phyloP scores from a whole-genome alignment of 2,888 invertebrate genomes.

The Mythimna albipuncta region DNA sequence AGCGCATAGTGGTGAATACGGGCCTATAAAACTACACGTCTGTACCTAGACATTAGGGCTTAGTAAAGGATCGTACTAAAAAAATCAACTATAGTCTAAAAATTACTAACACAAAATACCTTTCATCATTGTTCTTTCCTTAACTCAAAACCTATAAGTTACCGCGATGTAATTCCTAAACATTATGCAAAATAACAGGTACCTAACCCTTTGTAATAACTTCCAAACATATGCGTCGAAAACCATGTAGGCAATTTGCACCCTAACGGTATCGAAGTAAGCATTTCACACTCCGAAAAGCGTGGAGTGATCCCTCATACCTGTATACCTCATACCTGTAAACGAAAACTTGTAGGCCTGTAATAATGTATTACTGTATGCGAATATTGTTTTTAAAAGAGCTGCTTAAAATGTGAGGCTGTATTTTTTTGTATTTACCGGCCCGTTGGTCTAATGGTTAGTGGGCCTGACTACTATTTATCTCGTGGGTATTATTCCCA shows the following conservation, averaged over 20 bases:
- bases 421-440: too few relatives aligned
- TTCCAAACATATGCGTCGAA: constrained; percentile 37
- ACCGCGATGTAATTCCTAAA: constrained; percentile 26
- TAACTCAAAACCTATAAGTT: constrained; percentile 2
- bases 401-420: too few relatives aligned
- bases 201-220: constrained; percentile 41
- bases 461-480: too few relatives aligned
- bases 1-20: too few relatives aligned
- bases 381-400: too few relatives aligned
- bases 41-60: too few relatives aligned
- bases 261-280: constrained; percentile 19
- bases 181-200: constrained; percentile 40
- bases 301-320: not conserved
- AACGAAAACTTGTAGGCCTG: not conserved
- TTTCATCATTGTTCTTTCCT: constrained; percentile 14
- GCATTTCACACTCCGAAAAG: constrained; percentile 21
- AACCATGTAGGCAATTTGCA: constrained; percentile 42
- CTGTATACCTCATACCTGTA: not conserved
- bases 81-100: not conserved
- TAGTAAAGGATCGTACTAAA: not conserved
- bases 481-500: too few relatives aligned
- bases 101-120: constrained; percentile 2
- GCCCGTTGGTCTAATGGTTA: too few relatives aligned
- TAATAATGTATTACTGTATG: too few relatives aligned
- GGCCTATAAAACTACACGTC: too few relatives aligned